phyloP scores from a whole-genome alignment of 2,888 invertebrate species.

The Apotomis capreana region DNA sequence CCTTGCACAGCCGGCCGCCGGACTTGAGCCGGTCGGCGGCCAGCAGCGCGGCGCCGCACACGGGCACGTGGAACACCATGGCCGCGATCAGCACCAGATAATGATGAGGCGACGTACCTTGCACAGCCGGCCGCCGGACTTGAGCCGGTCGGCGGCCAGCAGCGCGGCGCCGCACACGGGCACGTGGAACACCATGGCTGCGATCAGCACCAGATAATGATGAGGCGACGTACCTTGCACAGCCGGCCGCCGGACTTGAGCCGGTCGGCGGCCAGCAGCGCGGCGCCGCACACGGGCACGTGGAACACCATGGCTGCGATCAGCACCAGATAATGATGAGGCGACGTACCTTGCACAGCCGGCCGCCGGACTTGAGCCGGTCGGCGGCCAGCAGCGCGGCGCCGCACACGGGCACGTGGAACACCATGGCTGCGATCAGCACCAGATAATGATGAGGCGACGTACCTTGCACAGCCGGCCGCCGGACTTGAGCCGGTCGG shows the following conservation, averaged over 20 bases:
- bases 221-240: slow-evolving; percentile 52
- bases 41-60: too few relatives aligned
- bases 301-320: slow-evolving; percentile 86
- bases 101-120: too few relatives aligned
- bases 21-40: too few relatives aligned
- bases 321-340: slow-evolving; percentile 68
- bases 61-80: too few relatives aligned
- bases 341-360: slow-evolving; percentile 40
- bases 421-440: slow-evolving; percentile 85
- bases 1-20: too few relatives aligned
- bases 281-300: slow-evolving; percentile 86
- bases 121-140: too few relatives aligned
- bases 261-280: slow-evolving; percentile 86
- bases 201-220: background rate
- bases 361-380: slow-evolving; percentile 85
- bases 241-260: slow-evolving; percentile 84
- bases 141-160: too few relatives aligned
- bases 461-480: slow-evolving; percentile 48
- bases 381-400: slow-evolving; percentile 86
- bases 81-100: too few relatives aligned
- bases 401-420: slow-evolving; percentile 88
- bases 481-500: slow-evolving; percentile 88
- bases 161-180: too few relatives aligned
- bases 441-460: slow-evolving; percentile 54
- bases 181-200: too few relatives aligned